Base-by-base conservation (phyloP, 2,888 invertebrate species). In the Dyspetes luteomarginatus region DNA sequence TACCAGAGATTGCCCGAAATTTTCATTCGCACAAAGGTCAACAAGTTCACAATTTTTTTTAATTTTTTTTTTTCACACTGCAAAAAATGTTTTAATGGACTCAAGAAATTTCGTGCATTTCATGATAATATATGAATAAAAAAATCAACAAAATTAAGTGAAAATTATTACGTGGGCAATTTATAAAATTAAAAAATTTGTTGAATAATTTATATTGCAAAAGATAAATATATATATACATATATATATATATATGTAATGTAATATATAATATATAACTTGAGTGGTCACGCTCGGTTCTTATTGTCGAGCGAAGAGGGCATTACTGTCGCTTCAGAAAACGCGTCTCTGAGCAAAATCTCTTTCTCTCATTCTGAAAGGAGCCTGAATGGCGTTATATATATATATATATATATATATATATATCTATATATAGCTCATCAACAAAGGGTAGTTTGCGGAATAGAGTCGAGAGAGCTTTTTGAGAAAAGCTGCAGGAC, bases 401-500 rank as follows among this genome's bases (percentile, higher is more conserved):
- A 36, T 36, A 36, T 15, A 45, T 62, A 24, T 62, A 62, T 50
- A 48, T 15, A 17, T 43, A 45, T 7, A 36, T 36, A 4, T 36
- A 36, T 36, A 36, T 15, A 45, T 62, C n/a, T 62, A 62, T 50
- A 48, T 30, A 17, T 52, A 55, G 41, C 41, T 55, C 52, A 55
- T 55, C 55, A 41, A 55, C 55, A 55, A 26, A 41, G 15, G 26
- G 41, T 41, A 68, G 55, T 68, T 55, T 22, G 19, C 41, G 9
- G 68, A 26, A 43, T 41, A 2, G n/a, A n/a, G n/a, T 12, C 5
- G 3, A 15, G 30, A 30, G 22, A 65, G 48, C 41, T 17, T 41
- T 5, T n/a, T n/a, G n/a, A n/a, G n/a, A 30, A 12, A 68, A 15
- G 22, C 68, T 26, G 41, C n/a, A n/a, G 17, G 12, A 24, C 41